Conservation (phyloP, 2,888 invertebrate genomes). For the Tyria jacobaeae region DNA sequence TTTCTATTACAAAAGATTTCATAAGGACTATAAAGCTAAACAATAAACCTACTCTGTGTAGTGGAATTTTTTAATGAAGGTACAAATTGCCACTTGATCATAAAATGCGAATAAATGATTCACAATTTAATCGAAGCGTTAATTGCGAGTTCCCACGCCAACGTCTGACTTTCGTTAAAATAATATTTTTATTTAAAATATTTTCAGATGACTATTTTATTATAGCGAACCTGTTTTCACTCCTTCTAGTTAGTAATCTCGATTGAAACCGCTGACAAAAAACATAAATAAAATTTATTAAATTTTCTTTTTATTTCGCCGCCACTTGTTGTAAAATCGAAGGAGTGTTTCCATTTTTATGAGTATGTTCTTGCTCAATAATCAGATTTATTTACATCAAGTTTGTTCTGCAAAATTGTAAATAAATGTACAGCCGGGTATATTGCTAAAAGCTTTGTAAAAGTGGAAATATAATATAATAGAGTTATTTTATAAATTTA, state of each 20-base stretch:
- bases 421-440: constrained; percentile 5
- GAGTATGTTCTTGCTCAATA: constrained; percentile 26
- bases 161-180: constrained; percentile 36
- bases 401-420: constrained; percentile 9
- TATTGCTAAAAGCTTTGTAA: not conserved
- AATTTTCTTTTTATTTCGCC: constrained; percentile 45
- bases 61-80: constrained; percentile 38
- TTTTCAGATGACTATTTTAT: constrained; percentile 63
- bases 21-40: constrained; percentile 31
- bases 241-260: constrained; percentile 59
- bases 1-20: constrained; percentile 29
- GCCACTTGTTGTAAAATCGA: constrained; percentile 41
- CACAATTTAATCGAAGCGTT: constrained; percentile 67
- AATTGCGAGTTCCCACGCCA: constrained; percentile 54
- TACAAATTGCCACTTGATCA: constrained; percentile 50
- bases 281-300: constrained; percentile 63
- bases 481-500: no score
- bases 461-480: not conserved
- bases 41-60: constrained; percentile 33
- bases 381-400: constrained; percentile 25
- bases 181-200: constrained; percentile 63
- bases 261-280: constrained; percentile 60
- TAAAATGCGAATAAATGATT: constrained; percentile 67
- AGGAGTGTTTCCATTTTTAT: constrained; percentile 48
- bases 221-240: constrained; percentile 60